phyloP scores from a whole-genome alignment of 1,140 invertebrate species.

The Bombus sibiricus region DNA sequence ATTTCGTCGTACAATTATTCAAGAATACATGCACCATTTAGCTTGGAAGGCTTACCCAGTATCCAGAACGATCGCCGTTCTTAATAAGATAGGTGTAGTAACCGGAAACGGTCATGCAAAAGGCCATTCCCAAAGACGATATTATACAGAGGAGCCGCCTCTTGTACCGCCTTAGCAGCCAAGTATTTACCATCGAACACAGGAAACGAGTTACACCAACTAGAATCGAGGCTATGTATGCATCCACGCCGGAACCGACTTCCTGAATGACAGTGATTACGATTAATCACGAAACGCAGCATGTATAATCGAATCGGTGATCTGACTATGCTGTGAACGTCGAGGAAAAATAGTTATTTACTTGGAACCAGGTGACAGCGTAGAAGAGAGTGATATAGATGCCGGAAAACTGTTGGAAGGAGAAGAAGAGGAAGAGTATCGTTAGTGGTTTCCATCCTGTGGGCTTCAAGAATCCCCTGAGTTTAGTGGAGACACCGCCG shows the following conservation, averaged over 20 bases:
- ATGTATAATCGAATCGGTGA: background rate
- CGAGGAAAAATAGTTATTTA: constrained; percentile 59
- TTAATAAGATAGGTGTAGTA: constrained; percentile 81
- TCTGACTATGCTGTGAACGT: background rate
- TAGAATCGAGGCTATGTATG: constrained; percentile 84
- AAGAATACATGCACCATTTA: accelerated
- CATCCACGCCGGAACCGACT: constrained; percentile 81
- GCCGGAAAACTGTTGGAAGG: constrained; percentile 86
- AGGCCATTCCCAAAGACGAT: constrained; percentile 82
- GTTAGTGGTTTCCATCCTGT: constrained; percentile 85
- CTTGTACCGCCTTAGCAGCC: constrained; percentile 81
- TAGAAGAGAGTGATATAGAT: constrained; percentile 89
- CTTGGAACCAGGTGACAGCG: constrained; percentile 85
- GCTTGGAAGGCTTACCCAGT: constrained; percentile 56
- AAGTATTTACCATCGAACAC: constrained; percentile 84
- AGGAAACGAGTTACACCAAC: constrained; percentile 86
- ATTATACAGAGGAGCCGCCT: constrained; percentile 82
- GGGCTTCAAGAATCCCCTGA: constrained; percentile 81
- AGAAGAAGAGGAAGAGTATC: constrained; percentile 84
- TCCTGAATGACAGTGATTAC: constrained; percentile 71
- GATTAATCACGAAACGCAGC: background rate
- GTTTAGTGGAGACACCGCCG: constrained; percentile 66
- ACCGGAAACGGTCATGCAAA: constrained; percentile 83
- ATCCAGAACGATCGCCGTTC: constrained; percentile 71
- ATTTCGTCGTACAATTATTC: background rate